phyloP scores from a whole-genome alignment of 2,113 vertebrate genomes.

The Grammatotria lemairii region DNA sequence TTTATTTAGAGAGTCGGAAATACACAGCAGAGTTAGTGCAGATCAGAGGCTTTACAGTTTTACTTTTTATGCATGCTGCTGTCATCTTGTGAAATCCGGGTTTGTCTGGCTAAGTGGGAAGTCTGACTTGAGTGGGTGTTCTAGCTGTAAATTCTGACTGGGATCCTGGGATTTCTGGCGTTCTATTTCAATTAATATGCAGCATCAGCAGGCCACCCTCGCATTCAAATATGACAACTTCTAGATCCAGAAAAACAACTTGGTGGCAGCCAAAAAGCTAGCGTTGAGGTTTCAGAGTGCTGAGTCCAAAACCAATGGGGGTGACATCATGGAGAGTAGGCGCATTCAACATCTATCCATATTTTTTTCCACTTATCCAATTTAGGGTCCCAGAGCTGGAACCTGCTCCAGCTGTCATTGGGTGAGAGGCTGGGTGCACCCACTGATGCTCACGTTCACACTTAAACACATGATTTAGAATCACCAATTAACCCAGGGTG shows the following conservation, averaged over 20 bases:
- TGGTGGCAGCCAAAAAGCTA: neutral
- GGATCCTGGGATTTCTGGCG: neutral
- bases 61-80: neutral
- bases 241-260: neutral
- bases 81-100: neutral
- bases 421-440: neutral
- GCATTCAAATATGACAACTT: neutral
- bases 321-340: neutral
- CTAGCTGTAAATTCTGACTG: neutral
- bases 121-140: neutral
- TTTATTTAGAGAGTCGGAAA: neutral
- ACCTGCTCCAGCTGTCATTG: neutral
- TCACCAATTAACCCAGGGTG: neutral
- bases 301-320: neutral
- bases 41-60: neutral
- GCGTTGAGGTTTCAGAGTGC: neutral
- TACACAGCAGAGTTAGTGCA: neutral
- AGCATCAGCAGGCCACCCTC: neutral
- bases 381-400: neutral
- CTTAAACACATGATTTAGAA: neutral
- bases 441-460: neutral
- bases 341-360: neutral
- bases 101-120: neutral
- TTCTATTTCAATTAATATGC: neutral
- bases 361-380: neutral